Conservation (phyloP, 1,140 invertebrate species). For the Atta cephalotes region DNA sequence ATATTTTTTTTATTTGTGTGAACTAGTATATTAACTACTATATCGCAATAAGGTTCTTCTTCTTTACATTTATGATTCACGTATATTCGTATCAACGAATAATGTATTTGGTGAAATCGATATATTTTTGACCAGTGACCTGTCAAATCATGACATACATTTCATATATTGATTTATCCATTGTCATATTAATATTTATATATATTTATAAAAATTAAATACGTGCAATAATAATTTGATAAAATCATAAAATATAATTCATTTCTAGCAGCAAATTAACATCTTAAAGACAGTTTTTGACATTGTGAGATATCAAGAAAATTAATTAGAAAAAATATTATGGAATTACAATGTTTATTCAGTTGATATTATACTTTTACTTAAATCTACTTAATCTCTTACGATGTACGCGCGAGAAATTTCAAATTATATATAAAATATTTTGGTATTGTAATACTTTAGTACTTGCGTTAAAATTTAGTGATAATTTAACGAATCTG, state of each 20-base stretch:
- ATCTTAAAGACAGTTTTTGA: background rate
- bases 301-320: background rate
- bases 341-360: background rate
- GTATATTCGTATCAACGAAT: constrained; percentile 12
- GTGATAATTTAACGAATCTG: background rate
- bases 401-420: background rate
- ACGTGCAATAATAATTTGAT: background rate
- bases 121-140: constrained; percentile 17
- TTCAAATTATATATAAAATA: background rate
- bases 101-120: constrained; percentile 20
- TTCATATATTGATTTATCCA: background rate
- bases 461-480: background rate
- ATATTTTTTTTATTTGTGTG: background rate
- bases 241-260: background rate
- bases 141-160: constrained; percentile 1
- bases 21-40: background rate
- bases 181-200: background rate
- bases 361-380: background rate
- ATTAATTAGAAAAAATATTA: constrained; percentile 11
- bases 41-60: background rate
- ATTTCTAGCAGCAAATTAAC: background rate
- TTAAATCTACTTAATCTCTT: background rate
- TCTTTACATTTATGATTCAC: constrained; percentile 34
- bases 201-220: background rate
- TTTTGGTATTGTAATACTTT: background rate